Evolutionary conservation across 2,113 vertebrate species (phyloP), one percentile per base, ranked within the genome.

Genomic region (Polypterus bichir): DNA sequence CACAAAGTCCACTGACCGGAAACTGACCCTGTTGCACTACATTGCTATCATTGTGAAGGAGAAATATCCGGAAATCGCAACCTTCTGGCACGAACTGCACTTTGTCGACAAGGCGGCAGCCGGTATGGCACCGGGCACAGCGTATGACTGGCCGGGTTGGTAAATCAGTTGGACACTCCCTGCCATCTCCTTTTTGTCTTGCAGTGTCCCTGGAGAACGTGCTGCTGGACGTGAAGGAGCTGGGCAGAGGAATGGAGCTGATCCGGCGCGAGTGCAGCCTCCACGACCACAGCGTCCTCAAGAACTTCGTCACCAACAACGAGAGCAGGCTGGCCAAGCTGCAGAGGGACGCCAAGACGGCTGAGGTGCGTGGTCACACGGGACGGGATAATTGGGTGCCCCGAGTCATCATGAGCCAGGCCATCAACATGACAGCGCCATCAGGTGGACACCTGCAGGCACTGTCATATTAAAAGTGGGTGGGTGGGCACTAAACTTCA

Each of bases 1-100:
- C 82, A 98, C 96, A n/a, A 98, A 98, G 59, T 97, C 94, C 1
- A 98, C 96, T 0, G 96, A 98, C 82, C 85, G 96, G 61, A 98
- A 96, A 71, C 87, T 97, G 84, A 98, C 94, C 0, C 65, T 98
- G 72, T 85, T 98, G 67, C 91, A 98, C 71, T 98, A 96, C 85
- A 96, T 98, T 0, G 93, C 93, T 44, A 80, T 97, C 64, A 91
- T 90, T 0, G 88, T 96, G 69, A 91, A 93, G 76, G 92, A 97
- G 82, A 98, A 95, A 68, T 98, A 92, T 75, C 79, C 88, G 0
- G 94, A 97, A 63, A 77, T 98, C 73, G 83, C 87, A 0, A 89
- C 86, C 70, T 98, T 98, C 82, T 87, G 88, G 87, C 92, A 88
- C 6, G 94, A 98, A 76, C 70, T 98, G 69, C 91, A 97, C 77